A percentile compares a stretch with the other conserved stretches of the same genome.
Evolutionary conservation across 2,888 invertebrate genomes (phyloP).

Genomic region (Pheosia tremula): DNA sequence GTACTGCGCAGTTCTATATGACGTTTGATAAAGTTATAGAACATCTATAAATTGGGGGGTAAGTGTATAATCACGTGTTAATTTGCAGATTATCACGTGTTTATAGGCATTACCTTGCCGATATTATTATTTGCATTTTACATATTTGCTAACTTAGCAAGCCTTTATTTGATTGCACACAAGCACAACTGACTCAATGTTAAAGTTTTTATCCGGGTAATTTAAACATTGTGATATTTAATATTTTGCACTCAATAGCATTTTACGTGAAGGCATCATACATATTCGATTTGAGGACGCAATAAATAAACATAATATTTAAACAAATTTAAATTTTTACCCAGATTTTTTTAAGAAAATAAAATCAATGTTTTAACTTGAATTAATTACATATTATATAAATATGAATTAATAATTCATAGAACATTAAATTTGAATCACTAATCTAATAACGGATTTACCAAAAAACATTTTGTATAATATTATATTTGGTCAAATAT

Average conservation of each 20-base stretch:
- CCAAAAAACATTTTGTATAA: not conserved
- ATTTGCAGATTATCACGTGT: slow-evolving; percentile 28
- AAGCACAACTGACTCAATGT: slow-evolving; percentile 49
- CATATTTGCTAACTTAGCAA: slow-evolving; percentile 35
- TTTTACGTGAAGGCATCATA: not conserved
- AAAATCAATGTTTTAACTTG: not conserved
- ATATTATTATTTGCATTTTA: slow-evolving; percentile 51
- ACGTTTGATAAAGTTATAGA: no score
- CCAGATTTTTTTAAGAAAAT: not conserved
- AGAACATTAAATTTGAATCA: not conserved
- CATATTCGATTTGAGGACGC: no score
- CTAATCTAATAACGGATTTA: not conserved
- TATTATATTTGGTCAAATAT: not conserved
- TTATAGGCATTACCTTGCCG: slow-evolving; percentile 43
- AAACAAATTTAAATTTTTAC: not conserved
- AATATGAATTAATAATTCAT: not conserved
- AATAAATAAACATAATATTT: no score
- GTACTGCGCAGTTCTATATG: no score
- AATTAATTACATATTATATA: not conserved
- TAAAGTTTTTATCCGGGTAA: slow-evolving; percentile 18
- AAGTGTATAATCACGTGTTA: slow-evolving; percentile 17
- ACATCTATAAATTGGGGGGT: not conserved
- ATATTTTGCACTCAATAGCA: not conserved
- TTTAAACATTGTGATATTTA: slow-evolving; percentile 9
- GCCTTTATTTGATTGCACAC: slow-evolving; percentile 41